These are phyloP conservation scores for Polyergus mexicanus DNA, from an alignment of 1,140 invertebrate species.

Conservation along the genomic window DNA sequence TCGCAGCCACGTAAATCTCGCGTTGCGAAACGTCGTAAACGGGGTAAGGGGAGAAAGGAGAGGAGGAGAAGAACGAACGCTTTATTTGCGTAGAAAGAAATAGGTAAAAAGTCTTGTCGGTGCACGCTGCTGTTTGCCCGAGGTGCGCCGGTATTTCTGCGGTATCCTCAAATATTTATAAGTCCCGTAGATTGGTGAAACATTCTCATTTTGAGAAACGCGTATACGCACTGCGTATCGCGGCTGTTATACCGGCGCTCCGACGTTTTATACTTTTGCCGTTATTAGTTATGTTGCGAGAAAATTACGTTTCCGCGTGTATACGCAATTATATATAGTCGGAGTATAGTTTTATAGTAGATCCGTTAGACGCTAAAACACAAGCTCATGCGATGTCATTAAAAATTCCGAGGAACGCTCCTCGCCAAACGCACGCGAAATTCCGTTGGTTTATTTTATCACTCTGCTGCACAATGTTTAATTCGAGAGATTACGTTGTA, in stretches of 20 bases:
- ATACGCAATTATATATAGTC: slow-evolving; percentile 19
- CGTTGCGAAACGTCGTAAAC: slow-evolving; percentile 7
- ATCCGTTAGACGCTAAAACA: slow-evolving; percentile 3
- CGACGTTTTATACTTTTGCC: slow-evolving; percentile 3
- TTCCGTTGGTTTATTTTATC: slow-evolving; percentile 51
- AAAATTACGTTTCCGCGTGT: slow-evolving; percentile 37
- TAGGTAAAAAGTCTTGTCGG: slow-evolving; percentile 43
- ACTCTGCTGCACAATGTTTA: slow-evolving; percentile 32
- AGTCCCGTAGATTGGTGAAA: slow-evolving; percentile 61
- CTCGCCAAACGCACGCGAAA: slow-evolving; percentile 31
- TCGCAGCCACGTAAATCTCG: slow-evolving; percentile 56
- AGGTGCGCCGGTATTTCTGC: slow-evolving; percentile 11
- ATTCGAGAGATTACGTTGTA: slow-evolving; percentile 47
- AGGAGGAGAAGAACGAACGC: neutral
- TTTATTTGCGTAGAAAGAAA: slow-evolving; percentile 62
- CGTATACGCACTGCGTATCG: neutral
- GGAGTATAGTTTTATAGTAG: slow-evolving; percentile 1
- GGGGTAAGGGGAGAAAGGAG: neutral
- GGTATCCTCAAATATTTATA: slow-evolving; percentile 60
- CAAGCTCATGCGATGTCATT: slow-evolving; percentile 9
- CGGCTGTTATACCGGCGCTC: neutral
- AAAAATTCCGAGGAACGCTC: slow-evolving; percentile 28
- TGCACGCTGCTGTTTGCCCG: slow-evolving; percentile 49
- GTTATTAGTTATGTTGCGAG: slow-evolving; percentile 6
- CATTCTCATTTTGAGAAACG: slow-evolving; percentile 56